A percentile compares a stretch with the other conserved stretches of the same genome.
Evolutionary conservation across 2,888 invertebrate species (phyloP).

Genomic region (Myopa testacea): DNA sequence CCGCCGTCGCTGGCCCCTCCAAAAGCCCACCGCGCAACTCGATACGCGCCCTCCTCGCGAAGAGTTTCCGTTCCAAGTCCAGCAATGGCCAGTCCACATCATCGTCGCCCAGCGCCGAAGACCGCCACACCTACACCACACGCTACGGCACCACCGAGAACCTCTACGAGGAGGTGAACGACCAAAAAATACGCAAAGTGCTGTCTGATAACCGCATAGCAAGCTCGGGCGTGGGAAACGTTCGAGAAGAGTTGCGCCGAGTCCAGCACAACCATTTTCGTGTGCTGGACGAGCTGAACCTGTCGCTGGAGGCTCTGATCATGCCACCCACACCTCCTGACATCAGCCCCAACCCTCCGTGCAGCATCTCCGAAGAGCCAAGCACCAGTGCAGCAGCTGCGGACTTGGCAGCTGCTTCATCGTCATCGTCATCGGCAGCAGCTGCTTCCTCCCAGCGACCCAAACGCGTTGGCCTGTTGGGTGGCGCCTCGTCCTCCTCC

Average conservation of each 20-base stretch:
- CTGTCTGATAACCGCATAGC: conserved; percentile 73
- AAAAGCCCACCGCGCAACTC: conserved; percentile 67
- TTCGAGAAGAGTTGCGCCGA: conserved; percentile 85
- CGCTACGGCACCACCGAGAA: conserved; percentile 85
- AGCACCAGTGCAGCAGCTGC: conserved; percentile 44
- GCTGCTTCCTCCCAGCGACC: conserved; percentile 52
- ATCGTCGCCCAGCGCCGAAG: conserved; percentile 62
- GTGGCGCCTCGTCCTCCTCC: conserved; percentile 59
- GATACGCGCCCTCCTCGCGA: conserved; percentile 64
- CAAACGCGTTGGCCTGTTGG: conserved; percentile 56
- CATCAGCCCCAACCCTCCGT: conserved; percentile 70
- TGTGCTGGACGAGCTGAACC: conserved; percentile 86
- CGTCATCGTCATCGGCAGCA: conserved; percentile 36
- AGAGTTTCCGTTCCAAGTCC: conserved; percentile 65
- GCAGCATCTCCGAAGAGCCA: conserved; percentile 69
- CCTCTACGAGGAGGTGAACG: conserved; percentile 67
- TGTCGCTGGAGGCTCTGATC: conserved; percentile 88
- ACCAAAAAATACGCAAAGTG: conserved; percentile 67
- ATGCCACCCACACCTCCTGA: conserved; percentile 79
- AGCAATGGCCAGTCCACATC: conserved; percentile 60
- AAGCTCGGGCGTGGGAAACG: conserved; percentile 74
- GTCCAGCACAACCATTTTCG: conserved; percentile 87
- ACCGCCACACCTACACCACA: conserved; percentile 78
- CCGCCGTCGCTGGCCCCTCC: conserved; percentile 56
- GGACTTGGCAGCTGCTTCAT: conserved; percentile 39